These are phyloP conservation scores for Ganaspis sp. DNA, from an alignment of 1,140 invertebrate genomes.

Conservation along the genomic window DNA sequence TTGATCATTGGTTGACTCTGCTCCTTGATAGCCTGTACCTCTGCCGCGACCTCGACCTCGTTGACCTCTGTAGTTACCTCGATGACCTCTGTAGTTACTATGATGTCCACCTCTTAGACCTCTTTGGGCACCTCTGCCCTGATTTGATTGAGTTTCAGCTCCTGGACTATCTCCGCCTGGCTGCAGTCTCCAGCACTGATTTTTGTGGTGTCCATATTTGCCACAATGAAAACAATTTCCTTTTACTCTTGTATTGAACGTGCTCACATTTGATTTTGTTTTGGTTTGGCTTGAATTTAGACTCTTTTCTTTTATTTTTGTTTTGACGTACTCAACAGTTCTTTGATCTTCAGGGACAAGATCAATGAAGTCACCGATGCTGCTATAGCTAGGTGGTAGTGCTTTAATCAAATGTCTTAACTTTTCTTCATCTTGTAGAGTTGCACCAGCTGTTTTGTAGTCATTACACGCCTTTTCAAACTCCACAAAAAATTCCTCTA, in stretches of 20 bases:
- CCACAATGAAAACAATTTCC: neutral
- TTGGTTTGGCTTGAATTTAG: neutral
- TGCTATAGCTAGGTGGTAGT: conserved; percentile 34
- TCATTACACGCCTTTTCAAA: conserved; percentile 64
- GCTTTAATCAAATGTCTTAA: conserved; percentile 66
- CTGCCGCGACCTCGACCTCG: neutral
- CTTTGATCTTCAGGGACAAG: conserved; percentile 60
- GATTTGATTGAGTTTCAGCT: neutral
- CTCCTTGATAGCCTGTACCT: neutral
- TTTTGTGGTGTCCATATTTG: neutral
- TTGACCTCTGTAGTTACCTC: neutral
- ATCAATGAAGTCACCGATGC: conserved; percentile 40
- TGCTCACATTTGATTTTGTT: neutral
- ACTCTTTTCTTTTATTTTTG: conserved; percentile 61
- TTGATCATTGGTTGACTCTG: neutral
- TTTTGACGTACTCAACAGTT: conserved; percentile 67
- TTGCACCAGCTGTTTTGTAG: conserved; percentile 60
- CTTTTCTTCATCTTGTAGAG: conserved; percentile 62
- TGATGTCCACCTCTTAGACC: neutral
- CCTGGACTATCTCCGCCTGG: neutral
- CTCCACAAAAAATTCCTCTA: conserved; percentile 64
- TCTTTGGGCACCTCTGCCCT: neutral
- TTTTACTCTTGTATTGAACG: neutral
- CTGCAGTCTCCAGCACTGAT: neutral
- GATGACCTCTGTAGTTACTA: neutral